Evolutionary conservation across 2,113 vertebrate species (phyloP).

Genomic region (Anas platyrhynchos): DNA sequence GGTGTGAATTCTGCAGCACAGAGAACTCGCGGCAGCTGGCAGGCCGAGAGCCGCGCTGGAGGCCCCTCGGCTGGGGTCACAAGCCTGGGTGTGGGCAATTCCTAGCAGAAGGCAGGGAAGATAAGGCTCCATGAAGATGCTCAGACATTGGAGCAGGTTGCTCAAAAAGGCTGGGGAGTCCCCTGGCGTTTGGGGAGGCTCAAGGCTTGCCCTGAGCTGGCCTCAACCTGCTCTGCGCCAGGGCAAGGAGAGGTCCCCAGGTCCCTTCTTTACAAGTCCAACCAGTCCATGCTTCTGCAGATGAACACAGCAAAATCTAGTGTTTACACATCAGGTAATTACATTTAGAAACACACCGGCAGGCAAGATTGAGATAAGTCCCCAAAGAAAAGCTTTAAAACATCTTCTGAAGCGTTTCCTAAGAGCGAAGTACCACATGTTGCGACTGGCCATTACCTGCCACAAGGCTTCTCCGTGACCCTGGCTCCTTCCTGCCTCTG

Average conservation of each 20-base stretch:
- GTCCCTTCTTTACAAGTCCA: neutral
- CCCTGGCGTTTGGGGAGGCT: neutral
- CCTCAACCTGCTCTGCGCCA: neutral
- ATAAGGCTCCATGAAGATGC: neutral
- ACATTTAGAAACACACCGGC: neutral
- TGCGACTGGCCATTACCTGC: neutral
- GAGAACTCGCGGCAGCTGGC: too few species aligned
- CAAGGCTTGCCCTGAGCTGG: neutral
- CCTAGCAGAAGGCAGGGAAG: neutral
- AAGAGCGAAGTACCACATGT: neutral
- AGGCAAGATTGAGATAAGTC: neutral
- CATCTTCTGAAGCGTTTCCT: neutral
- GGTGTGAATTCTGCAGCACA: too few species aligned
- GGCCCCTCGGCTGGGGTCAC: too few species aligned
- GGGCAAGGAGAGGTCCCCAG: neutral
- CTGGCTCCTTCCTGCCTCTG: neutral
- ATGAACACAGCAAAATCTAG: neutral
- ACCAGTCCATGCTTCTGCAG: neutral
- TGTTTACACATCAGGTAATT: neutral
- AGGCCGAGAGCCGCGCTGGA: too few species aligned
- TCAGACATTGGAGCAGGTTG: neutral
- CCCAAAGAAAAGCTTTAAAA: neutral
- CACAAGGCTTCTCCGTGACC: fast-evolving
- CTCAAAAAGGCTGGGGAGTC: neutral
- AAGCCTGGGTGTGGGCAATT: fast-evolving